Evolutionary conservation across 2,888 invertebrate species (phyloP).

Genomic region (Drosophila hamatofila): DNA sequence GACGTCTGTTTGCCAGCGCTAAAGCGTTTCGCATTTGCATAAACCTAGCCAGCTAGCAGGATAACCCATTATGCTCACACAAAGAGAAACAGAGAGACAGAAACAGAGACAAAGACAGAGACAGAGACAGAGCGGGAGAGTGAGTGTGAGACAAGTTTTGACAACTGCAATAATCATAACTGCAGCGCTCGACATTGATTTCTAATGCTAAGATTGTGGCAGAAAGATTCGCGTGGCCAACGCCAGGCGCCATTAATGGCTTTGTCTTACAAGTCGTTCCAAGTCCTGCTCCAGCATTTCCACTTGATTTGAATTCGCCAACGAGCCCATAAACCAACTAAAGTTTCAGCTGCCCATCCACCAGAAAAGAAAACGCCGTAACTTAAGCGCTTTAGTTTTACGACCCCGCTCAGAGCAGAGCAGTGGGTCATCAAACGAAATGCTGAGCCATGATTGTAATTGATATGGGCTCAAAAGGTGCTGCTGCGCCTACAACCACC

Average conservation of each 20-base stretch:
- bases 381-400: conserved; percentile 68
- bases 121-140: neutral
- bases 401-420: conserved; percentile 40
- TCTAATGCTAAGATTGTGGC: conserved; percentile 69
- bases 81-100: neutral
- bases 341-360: conserved; percentile 43
- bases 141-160: conserved; percentile 49
- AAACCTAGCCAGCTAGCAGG: conserved; percentile 58
- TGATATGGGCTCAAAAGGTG: conserved; percentile 60
- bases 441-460: conserved; percentile 56
- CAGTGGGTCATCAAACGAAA: conserved; percentile 62
- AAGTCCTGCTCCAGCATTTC: conserved; percentile 46
- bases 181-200: conserved; percentile 74
- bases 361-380: conserved; percentile 8
- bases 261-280: conserved; percentile 72
- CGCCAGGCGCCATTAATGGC: conserved; percentile 70
- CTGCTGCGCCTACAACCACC: conserved; percentile 16
- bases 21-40: conserved; percentile 72
- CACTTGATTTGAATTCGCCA: conserved; percentile 69
- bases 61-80: conserved; percentile 7
- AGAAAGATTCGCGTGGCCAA: conserved; percentile 48
- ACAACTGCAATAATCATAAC: conserved; percentile 81
- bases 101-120: conserved; percentile 9
- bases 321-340: conserved; percentile 61
- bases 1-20: conserved; percentile 69